Percentiles rank a stretch among this genome's conserved stretches.
phyloP scores from a whole-genome alignment of 2,113 vertebrate genomes.

The Embiotoca jacksoni region DNA sequence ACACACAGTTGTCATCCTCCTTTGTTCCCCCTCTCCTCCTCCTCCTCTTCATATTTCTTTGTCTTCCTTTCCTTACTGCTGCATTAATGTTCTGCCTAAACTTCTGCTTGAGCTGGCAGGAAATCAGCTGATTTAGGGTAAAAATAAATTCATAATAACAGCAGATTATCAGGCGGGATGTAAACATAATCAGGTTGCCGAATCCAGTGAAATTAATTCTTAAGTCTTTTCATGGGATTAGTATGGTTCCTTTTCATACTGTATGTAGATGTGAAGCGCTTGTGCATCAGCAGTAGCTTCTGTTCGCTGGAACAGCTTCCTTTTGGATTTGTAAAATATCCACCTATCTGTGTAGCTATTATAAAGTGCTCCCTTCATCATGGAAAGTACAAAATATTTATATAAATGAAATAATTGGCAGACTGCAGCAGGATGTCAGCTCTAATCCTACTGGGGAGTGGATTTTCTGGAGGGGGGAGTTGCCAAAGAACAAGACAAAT shows the following conservation, averaged over 20 bases:
- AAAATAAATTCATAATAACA: constrained; percentile 31
- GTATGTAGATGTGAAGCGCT: constrained; percentile 1
- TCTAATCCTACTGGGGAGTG: constrained; percentile 16
- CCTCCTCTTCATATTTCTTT: constrained; percentile 14
- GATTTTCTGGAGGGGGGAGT: constrained; percentile 14
- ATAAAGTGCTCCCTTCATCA: constrained; percentile 23
- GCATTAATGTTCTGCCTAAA: constrained; percentile 16
- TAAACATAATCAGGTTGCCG: constrained; percentile 33
- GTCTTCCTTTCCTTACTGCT: neutral
- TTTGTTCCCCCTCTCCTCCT: neutral
- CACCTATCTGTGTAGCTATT: neutral
- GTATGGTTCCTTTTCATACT: constrained; percentile 7
- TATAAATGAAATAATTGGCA: neutral
- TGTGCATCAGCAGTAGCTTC: neutral
- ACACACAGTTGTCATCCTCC: neutral
- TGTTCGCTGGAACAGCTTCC: neutral
- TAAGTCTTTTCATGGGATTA: constrained; percentile 17
- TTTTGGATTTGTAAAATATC: neutral
- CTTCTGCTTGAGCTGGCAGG: neutral
- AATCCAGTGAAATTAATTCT: constrained; percentile 37
- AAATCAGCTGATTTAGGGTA: constrained; percentile 27
- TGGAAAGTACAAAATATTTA: constrained; percentile 8
- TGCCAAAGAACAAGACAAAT: constrained; percentile 8
- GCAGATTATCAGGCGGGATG: constrained; percentile 11
- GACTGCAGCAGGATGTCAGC: constrained; percentile 30